Base-by-base conservation (phyloP, 2,113 vertebrate genomes). In the Lepisosteus oculatus region DNA sequence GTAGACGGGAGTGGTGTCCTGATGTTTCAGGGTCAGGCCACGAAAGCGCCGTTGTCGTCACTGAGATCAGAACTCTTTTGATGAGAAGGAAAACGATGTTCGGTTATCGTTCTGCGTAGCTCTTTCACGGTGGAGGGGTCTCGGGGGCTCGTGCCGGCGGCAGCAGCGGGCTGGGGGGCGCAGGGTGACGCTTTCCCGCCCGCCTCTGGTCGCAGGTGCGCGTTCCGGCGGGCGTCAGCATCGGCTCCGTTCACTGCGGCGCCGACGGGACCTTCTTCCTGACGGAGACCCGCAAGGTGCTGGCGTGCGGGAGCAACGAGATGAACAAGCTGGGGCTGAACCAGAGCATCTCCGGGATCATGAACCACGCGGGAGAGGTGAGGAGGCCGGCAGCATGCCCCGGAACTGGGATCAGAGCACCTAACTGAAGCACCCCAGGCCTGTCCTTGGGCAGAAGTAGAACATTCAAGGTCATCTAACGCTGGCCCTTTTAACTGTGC, bases 231-330 rank as follows among this genome's bases (percentile, higher is more conserved):
- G 90, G 94, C 0, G 94, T 96, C 70, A 85, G 81, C 75, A 96
- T 99, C 72, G 88, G 92, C n/a, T 93, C 93, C 0, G 96, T 99
- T 76, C 94, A 92, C 8, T 99, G 97, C 80, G 92, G 96, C 78
- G 91, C 92, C 45, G 96, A 99, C 79, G 95, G 97, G 45, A 97
- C 96, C 57, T 99, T 99, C 84, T 94, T 96, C 72, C 85, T 99
- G 76, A 98, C 97, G 0, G 94, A 96, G 77, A 93, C 93, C 7
- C 96, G 97, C 68, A 99, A 96, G 88, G 96, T 99, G 57, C 84
- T 99, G 72, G 96, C 97, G 3, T 99, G 97, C 84, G 97, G 97
- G 76, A 96, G 95, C 85, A 99, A 99, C 8, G 97, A 99, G 65
- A 92, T 94, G 82, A 99, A 99, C 85, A 99, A 98, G 76, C 88